A percentile compares a stretch with the other conserved stretches of the same genome.
phyloP scores from a whole-genome alignment of 2,888 invertebrate genomes.

The Tipula unca region DNA sequence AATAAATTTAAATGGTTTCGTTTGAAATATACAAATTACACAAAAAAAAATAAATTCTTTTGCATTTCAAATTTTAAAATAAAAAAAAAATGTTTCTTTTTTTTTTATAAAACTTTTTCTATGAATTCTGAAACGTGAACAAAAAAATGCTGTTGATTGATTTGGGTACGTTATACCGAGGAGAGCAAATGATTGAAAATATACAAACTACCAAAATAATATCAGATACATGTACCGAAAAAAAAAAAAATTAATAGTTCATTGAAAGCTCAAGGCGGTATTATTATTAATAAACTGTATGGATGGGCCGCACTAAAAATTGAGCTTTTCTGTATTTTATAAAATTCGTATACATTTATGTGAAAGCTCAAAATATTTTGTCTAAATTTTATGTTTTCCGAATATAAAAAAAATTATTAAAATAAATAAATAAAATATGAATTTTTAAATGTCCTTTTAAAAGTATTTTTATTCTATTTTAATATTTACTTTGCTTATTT shows the following conservation, averaged over 20 bases:
- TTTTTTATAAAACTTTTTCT: not conserved
- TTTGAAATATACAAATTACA: not conserved
- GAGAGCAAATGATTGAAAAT: not conserved
- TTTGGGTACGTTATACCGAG: not conserved
- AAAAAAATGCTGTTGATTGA: not conserved
- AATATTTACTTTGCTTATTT: not conserved
- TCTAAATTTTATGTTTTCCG: not conserved
- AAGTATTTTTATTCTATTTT: not conserved
- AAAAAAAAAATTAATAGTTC: no score
- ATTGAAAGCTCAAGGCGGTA: no score
- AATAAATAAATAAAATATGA: not conserved
- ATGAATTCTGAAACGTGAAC: not conserved
- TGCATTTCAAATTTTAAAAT: not conserved
- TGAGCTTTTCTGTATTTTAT: not conserved
- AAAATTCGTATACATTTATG: not conserved
- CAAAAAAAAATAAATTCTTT: not conserved
- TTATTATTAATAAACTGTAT: no score
- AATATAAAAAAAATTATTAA: not conserved
- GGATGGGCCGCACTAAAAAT: no score
- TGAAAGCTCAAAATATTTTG: not conserved
- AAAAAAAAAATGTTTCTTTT: not conserved
- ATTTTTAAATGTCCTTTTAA: not conserved
- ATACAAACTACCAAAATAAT: not conserved
- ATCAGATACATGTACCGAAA: not conserved
- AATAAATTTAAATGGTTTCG: not conserved